Percentiles rank a stretch among this genome's conserved stretches.
phyloP scores from a whole-genome alignment of 2,888 invertebrate species.

The Caenorhabditis japonica region DNA sequence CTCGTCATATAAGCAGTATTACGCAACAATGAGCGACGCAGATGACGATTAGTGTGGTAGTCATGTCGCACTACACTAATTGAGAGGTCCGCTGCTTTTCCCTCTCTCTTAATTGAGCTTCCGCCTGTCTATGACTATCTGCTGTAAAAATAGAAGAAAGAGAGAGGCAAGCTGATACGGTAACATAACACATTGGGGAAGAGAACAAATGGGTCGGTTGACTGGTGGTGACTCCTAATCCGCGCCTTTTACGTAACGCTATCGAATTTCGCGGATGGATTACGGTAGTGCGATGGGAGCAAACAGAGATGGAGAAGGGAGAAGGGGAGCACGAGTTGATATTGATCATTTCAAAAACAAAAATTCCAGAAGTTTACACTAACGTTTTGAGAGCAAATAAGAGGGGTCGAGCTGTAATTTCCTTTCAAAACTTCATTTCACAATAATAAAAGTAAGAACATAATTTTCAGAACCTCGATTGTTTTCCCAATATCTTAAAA shows the following conservation, averaged over 20 bases:
- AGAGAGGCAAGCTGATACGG: slow-evolving; percentile 22
- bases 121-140: slow-evolving; percentile 18
- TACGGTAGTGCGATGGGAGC: slow-evolving; percentile 39
- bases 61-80: slow-evolving; percentile 22
- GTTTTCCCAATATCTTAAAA: too few species aligned
- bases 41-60: slow-evolving; percentile 30
- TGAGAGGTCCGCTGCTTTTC: slow-evolving; percentile 1
- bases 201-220: slow-evolving; percentile 3
- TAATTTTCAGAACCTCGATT: too few species aligned
- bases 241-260: slow-evolving; percentile 39
- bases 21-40: slow-evolving; percentile 39
- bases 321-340: too few species aligned
- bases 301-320: too few species aligned
- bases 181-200: slow-evolving; percentile 8
- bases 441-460: too few species aligned
- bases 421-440: too few species aligned
- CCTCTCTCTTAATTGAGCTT: slow-evolving; percentile 30
- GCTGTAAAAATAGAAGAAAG: slow-evolving; percentile 11
- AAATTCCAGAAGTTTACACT: too few species aligned
- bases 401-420: too few species aligned
- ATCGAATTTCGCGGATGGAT: slow-evolving; percentile 43
- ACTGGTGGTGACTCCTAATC: slow-evolving; percentile 27
- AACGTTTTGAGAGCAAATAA: too few species aligned
- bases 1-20: too few species aligned
- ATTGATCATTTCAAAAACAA: too few species aligned